Evolutionary conservation across 2,113 vertebrate species (phyloP), one percentile per base, ranked within the genome.

Genomic region (Dromiciops gliroides): DNA sequence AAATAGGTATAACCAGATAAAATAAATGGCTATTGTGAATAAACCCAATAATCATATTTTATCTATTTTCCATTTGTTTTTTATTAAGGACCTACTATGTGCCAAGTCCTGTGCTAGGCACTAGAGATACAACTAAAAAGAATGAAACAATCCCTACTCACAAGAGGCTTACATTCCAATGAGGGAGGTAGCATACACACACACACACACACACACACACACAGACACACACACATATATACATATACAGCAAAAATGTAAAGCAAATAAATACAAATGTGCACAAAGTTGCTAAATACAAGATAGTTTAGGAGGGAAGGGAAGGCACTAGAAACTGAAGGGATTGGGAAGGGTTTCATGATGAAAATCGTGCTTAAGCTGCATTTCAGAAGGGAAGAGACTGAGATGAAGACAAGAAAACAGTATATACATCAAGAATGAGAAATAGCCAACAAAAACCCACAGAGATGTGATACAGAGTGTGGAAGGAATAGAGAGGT

Each of bases 1-100:
- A 56, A 95, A 92, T 96, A 95, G 95, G 90, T 94, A 92, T 22
- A 96, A 95, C 94, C 94, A 92, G 47, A 95, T 90, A 96, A 96
- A 97, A 96, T 95, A 95, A 96, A 23, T 83, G n/a, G n/a, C 37
- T 44, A 44, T 23, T 22, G 19, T 83, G 16, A 83, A 97, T 96
- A 91, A 95, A 92, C 26, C 56, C 94, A 92, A 96, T 95, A 94
- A 75, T 56, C 90, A 28, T 92, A 97, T 94, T 96, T 95, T 56
- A 94, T 90, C 90, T 44, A 49, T 90, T 94, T 60, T 48, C 75
- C 89, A 24, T 95, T 89, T 96, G 90, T 92, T 96, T 96, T 44
- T 95, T 75, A 44, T 67, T 67, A 67, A n/a, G 12, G 3, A 67
- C 14, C 5, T n/a, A 37, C 31, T 37, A 83, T 44, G 67, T 83